Evolutionary conservation across 2,888 invertebrate species (phyloP).

Genomic region (Encarsia formosa): DNA sequence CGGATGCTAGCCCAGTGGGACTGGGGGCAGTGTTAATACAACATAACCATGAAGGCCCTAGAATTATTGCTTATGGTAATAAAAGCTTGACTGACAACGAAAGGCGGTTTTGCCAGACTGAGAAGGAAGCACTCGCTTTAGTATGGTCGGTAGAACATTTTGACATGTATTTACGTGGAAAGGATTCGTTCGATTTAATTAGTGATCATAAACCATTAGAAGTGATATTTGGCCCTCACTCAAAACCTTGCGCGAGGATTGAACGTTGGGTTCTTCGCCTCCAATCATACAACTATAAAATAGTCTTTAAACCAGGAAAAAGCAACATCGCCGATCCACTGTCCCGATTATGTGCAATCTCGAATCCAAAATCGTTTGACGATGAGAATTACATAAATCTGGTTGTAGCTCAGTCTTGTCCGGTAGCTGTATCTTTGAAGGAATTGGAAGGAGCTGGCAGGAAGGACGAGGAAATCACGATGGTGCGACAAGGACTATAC

Average conservation of each 20-base stretch:
- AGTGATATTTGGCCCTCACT: slow-evolving; percentile 35
- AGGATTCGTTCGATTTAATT: slow-evolving; percentile 44
- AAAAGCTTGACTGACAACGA: slow-evolving; percentile 17
- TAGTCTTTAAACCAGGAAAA: slow-evolving; percentile 30
- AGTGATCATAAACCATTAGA: slow-evolving; percentile 45
- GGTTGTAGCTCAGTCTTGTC: not conserved
- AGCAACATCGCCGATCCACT: slow-evolving; percentile 18
- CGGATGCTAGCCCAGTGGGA: slow-evolving; percentile 39
- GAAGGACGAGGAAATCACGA: not conserved
- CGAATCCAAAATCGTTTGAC: not conserved
- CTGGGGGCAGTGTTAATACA: slow-evolving; percentile 36
- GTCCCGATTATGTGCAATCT: slow-evolving; percentile 5
- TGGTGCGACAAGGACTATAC: not conserved
- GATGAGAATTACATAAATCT: not conserved
- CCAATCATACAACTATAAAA: slow-evolving; percentile 35
- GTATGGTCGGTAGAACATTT: slow-evolving; percentile 46
- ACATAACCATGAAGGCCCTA: slow-evolving; percentile 1
- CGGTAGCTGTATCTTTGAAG: not conserved
- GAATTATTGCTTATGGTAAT: slow-evolving; percentile 22
- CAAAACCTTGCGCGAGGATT: slow-evolving; percentile 40
- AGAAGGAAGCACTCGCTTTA: slow-evolving; percentile 41
- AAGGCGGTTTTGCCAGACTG: slow-evolving; percentile 35
- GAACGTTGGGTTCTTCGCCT: slow-evolving; percentile 40
- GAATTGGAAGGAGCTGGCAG: not conserved
- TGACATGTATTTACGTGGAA: slow-evolving; percentile 45